Conservation (phyloP, 2,888 invertebrate genomes). For the Esperia sulphurella region DNA sequence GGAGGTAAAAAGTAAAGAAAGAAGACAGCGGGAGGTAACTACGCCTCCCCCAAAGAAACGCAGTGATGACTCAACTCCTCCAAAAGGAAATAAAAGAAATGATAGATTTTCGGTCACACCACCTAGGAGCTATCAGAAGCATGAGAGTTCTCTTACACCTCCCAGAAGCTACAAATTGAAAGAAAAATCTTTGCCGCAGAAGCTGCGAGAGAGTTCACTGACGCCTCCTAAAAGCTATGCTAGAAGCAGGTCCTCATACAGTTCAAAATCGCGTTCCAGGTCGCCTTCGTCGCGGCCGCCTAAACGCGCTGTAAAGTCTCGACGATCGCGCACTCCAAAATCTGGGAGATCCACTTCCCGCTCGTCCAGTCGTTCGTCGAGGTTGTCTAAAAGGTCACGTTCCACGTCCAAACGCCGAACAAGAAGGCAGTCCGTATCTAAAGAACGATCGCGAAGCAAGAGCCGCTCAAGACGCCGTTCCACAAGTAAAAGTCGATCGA, state of each 20-base stretch:
- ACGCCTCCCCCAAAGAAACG: conserved; percentile 36
- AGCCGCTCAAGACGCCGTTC: conserved; percentile 45
- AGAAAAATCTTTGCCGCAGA: conserved; percentile 38
- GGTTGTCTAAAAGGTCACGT: conserved; percentile 33
- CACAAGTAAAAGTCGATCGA: conserved; percentile 21
- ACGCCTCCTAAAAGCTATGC: conserved; percentile 68
- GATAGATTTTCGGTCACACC: conserved; percentile 48
- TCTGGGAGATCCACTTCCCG: conserved; percentile 28
- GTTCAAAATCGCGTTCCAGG: conserved; percentile 47
- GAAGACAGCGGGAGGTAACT: conserved; percentile 26
- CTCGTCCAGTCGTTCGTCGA: conserved; percentile 37
- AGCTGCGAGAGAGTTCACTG: conserved; percentile 48
- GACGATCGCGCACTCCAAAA: conserved; percentile 27
- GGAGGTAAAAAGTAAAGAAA: conserved; percentile 32
- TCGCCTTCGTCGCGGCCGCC: conserved; percentile 34
- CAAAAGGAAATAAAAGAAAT: conserved; percentile 32
- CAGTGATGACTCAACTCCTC: conserved; percentile 32
- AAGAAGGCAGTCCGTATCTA: conserved; percentile 32
- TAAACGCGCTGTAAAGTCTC: conserved; percentile 19
- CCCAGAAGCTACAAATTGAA: conserved; percentile 41
- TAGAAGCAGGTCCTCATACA: conserved; percentile 43
- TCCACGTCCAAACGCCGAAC: conserved; percentile 37
- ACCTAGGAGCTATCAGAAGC: conserved; percentile 37
- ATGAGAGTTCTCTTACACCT: conserved; percentile 36
- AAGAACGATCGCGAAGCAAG: conserved; percentile 39